A percentile compares a stretch with the other conserved stretches of the same genome.
phyloP scores from a whole-genome alignment of 2,113 vertebrate genomes.

The Coracopsis vasa region DNA sequence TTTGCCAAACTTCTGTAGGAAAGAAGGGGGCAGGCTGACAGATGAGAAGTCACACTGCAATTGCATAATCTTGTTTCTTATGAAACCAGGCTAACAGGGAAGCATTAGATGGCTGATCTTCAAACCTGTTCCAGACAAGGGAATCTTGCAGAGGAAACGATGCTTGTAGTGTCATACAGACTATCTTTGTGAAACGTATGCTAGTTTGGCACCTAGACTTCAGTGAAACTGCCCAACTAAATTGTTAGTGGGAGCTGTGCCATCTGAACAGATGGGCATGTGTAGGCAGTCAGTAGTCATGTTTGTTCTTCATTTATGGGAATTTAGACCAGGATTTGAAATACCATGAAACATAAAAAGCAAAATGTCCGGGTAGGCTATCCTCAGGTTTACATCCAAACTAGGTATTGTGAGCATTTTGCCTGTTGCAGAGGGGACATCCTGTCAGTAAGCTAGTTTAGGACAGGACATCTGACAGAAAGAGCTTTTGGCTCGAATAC shows the following conservation, averaged over 20 bases:
- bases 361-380: neutral
- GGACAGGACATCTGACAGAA: neutral
- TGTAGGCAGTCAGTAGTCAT: conserved; percentile 59
- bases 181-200: conserved; percentile 57
- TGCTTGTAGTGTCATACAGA: conserved; percentile 11
- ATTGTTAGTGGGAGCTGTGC: conserved; percentile 60
- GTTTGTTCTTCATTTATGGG: conserved; percentile 62
- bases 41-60: neutral
- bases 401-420: neutral
- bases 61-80: neutral
- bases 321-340: conserved; percentile 59
- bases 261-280: conserved; percentile 69
- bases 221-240: conserved; percentile 53
- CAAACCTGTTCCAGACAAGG: conserved; percentile 5
- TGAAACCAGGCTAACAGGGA: neutral
- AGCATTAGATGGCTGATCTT: neutral
- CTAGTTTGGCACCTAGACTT: conserved; percentile 60
- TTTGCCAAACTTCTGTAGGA: neutral
- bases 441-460: neutral
- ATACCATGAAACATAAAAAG: conserved; percentile 30
- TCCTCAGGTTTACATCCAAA: neutral
- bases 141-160: neutral
- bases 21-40: neutral
- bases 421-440: neutral
- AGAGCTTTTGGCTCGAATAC: neutral